phyloP scores from a whole-genome alignment of 1,140 invertebrate species.

The Campoletis sonorensis region DNA sequence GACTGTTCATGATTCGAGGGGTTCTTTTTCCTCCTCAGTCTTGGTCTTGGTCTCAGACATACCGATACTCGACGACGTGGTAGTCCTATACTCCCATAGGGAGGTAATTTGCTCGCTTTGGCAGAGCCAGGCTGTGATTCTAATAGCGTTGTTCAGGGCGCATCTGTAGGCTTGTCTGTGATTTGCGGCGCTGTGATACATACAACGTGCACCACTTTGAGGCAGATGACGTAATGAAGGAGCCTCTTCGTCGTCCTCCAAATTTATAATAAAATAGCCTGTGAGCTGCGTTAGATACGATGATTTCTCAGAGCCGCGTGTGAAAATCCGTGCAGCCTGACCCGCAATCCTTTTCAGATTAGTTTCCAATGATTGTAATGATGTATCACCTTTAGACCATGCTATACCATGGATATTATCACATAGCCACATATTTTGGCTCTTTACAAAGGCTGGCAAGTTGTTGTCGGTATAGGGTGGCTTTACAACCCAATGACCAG shows the following conservation, averaged over 20 bases:
- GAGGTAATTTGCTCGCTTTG: neutral
- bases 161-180: too few relatives aligned
- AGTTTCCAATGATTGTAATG: neutral
- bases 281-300: conserved; percentile 10
- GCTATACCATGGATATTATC: conserved; percentile 23
- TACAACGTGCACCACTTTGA: neutral
- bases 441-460: neutral
- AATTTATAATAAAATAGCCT: conserved; percentile 34
- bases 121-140: conserved; percentile 1
- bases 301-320: conserved; percentile 25
- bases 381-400: conserved; percentile 21
- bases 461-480: neutral
- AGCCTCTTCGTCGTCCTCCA: conserved; percentile 30
- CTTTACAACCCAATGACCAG: conserved; percentile 1
- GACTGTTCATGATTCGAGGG: conserved; percentile 10
- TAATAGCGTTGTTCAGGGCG: neutral
- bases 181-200: neutral
- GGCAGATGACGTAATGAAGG: conserved; percentile 19
- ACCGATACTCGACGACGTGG: conserved; percentile 5
- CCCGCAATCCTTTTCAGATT: conserved; percentile 28
- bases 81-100: conserved; percentile 28
- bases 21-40: neutral
- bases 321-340: conserved; percentile 17
- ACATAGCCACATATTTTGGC: conserved; percentile 29
- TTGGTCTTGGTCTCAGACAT: neutral